Evolutionary conservation across 2,113 vertebrate species (phyloP), one percentile per base, ranked within the genome.

Genomic region (Shinisaurus crocodilurus): DNA sequence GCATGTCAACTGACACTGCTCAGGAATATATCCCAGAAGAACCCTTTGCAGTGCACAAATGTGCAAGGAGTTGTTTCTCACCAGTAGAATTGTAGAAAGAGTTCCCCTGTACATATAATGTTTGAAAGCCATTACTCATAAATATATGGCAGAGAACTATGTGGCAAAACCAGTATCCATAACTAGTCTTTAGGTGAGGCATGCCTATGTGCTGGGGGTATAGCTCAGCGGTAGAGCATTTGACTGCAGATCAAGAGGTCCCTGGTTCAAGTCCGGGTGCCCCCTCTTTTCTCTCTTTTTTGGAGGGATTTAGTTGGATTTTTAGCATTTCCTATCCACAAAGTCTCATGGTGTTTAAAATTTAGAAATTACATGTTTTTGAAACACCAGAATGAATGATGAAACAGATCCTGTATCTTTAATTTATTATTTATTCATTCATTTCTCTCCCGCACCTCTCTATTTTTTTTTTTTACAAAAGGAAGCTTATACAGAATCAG

Each of bases 221-320:
- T 86, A 86, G 84, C 84, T 86, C 84, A 86, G 84, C 45, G 84
- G 70, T 86, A 86, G 85, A 86, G 85, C 85, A 86, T 86, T 86
- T 86, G 69, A 75, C 70, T 87, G 85, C 85, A 87, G 85, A 75
- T 87, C 70, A 87, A 87, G 85, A 87, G 85, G 85, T 87, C 50
- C 85, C 72, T 76, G 85, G 85, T 75, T 87, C 85, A 87, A 87
- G 2, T 87, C 70, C 85, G 72, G 85, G 70, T 87, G 85, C 70
- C 85, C 85, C 70, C 85, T 63, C 16, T 60, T 80, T 79, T 8
- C 10, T 43, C 3, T 86, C 25, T 85, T 72, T 37, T 87, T 50
- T 60, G 75, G 9, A 37, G 50, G 45, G 25, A 72, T 23, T 57
- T 57, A 25, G 3, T 60, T 63, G 15, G 3, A 27, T 48, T 79